Evolutionary conservation across 2,888 invertebrate species (phyloP).

Genomic region (Penaeus monodon): DNA sequence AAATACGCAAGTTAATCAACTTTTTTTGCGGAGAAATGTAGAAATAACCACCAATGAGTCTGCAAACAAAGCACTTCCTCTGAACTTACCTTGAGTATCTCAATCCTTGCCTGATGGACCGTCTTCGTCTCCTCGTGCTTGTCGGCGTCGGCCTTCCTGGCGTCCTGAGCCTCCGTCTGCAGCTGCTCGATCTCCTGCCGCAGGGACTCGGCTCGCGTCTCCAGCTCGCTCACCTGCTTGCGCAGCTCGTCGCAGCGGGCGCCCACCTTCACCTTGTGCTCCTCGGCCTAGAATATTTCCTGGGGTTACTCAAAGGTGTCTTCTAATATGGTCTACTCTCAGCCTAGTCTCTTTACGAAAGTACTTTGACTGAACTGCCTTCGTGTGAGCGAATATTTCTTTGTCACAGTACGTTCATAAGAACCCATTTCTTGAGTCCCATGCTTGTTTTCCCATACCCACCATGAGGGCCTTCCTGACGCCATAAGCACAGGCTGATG

Average conservation of each 20-base stretch:
- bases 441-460: not conserved
- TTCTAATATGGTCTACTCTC: not conserved
- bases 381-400: not conserved
- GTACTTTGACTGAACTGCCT: not conserved
- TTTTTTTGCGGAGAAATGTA: too few relatives aligned
- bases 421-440: not conserved
- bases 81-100: slow-evolving; percentile 60
- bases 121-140: slow-evolving; percentile 83
- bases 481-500: slow-evolving; percentile 97
- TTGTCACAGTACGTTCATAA: not conserved
- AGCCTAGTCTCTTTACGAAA: not conserved
- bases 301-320: not conserved
- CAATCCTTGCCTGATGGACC: slow-evolving; percentile 58
- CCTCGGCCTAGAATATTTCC: slow-evolving; percentile 54
- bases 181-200: slow-evolving; percentile 84
- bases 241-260: slow-evolving; percentile 56
- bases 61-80: too few relatives aligned
- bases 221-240: slow-evolving; percentile 39
- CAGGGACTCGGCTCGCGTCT: slow-evolving; percentile 70
- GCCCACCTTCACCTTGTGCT: slow-evolving; percentile 60
- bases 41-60: too few relatives aligned
- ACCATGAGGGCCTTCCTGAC: slow-evolving; percentile 90
- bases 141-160: slow-evolving; percentile 89
- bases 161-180: slow-evolving; percentile 79
- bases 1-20: too few relatives aligned